Conservation (phyloP, 2,888 invertebrate species). For the Drosophila maculinotata region DNA sequence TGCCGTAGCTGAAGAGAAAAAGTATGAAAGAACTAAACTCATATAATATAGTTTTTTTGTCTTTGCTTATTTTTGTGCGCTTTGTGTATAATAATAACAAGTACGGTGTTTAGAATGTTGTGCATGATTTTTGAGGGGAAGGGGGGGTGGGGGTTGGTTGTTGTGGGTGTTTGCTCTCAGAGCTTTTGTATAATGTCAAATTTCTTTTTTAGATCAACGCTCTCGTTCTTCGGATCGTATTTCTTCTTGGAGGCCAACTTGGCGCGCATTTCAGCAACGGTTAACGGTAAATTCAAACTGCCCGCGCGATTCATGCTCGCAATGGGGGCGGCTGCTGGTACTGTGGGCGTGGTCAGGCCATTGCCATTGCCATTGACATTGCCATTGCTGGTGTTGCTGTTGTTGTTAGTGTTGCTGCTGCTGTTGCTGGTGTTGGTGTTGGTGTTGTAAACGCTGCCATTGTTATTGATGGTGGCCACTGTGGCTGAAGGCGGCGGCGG, state of each 20-base stretch:
- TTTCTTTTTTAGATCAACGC: conserved; percentile 95
- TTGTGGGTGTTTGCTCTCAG: conserved; percentile 85
- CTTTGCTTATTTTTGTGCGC: conserved; percentile 31
- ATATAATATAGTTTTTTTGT: conserved; percentile 5
- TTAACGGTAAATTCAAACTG: conserved; percentile 92
- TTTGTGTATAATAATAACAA: conserved; percentile 64
- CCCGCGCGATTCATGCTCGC: conserved; percentile 74
- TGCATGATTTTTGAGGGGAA: conserved; percentile 27
- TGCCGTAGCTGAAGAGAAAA: no score
- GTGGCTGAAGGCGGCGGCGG: conserved; percentile 66
- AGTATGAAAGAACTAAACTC: no score
- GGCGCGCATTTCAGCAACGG: conserved; percentile 96
- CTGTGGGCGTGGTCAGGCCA: conserved; percentile 41
- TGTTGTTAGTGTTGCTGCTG: conserved; percentile 33
- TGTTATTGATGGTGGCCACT: conserved; percentile 61
- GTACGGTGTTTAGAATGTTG: conserved; percentile 48
- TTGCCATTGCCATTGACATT: conserved; percentile 34
- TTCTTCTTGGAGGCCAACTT: conserved; percentile 94
- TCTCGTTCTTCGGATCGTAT: conserved; percentile 95
- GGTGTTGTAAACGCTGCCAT: conserved; percentile 59
- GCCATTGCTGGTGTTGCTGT: conserved; percentile 21
- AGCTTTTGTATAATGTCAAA: conserved; percentile 97
- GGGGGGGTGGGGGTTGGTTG: neutral
- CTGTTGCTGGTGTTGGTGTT: conserved; percentile 18
- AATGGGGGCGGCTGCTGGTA: conserved; percentile 28